Evolutionary conservation across 2,888 invertebrate species (phyloP).

Genomic region (Ichneumoninae sp.): DNA sequence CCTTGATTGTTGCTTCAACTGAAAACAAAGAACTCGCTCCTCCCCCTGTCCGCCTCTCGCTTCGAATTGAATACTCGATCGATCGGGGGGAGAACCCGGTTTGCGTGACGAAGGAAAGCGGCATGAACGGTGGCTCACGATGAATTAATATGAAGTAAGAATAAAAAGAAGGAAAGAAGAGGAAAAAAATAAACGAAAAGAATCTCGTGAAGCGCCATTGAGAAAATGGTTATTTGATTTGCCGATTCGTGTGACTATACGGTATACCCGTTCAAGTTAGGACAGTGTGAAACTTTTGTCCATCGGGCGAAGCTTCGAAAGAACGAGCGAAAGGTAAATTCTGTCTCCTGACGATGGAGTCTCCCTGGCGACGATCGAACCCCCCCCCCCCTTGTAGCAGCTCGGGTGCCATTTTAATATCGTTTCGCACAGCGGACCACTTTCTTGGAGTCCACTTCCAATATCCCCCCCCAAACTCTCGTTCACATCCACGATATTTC

Average conservation of each 20-base stretch:
- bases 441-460: conserved; percentile 36
- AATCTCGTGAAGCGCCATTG: conserved; percentile 57
- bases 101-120: conserved; percentile 14
- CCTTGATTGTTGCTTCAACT: conserved; percentile 53
- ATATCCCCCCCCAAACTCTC: conserved; percentile 24
- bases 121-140: background rate
- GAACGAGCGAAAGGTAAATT: conserved; percentile 44
- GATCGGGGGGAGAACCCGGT: conserved; percentile 40
- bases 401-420: conserved; percentile 65
- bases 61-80: conserved; percentile 28
- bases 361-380: conserved; percentile 50
- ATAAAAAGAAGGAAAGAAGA: conserved; percentile 47
- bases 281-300: conserved; percentile 55
- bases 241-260: conserved; percentile 42
- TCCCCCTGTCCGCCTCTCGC: background rate
- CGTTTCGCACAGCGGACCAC: conserved; percentile 40
- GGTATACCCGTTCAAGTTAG: conserved; percentile 10
- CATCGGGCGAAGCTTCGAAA: conserved; percentile 19
- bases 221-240: conserved; percentile 76
- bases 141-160: conserved; percentile 48
- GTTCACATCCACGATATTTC: conserved; percentile 32
- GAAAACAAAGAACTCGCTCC: conserved; percentile 50
- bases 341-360: background rate
- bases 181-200: conserved; percentile 39
- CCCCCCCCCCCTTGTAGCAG: conserved; percentile 33